phyloP scores from a whole-genome alignment of 2,113 vertebrate species.

The Oxyura jamaicensis region DNA sequence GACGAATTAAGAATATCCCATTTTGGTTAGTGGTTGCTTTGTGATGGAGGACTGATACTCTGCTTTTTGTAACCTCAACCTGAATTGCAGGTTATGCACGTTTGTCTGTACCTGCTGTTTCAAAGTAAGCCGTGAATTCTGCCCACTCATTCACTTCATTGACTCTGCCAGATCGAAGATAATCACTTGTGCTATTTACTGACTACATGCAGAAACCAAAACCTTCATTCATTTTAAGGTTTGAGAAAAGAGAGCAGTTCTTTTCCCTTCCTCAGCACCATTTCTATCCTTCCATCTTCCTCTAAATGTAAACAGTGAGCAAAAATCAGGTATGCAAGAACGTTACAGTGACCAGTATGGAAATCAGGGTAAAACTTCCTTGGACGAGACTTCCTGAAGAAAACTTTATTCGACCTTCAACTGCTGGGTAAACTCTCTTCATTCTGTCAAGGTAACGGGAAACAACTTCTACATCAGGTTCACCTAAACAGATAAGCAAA shows the following conservation, averaged over 20 bases:
- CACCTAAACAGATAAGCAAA: slow-evolving; percentile 74
- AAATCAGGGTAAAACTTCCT: slow-evolving; percentile 55
- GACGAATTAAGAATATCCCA: not conserved
- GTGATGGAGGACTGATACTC: not conserved
- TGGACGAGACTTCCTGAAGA: slow-evolving; percentile 44
- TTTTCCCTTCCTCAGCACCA: not conserved
- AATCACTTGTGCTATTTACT: not conserved
- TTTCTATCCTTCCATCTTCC: not conserved
- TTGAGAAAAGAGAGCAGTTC: not conserved
- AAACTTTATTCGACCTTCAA: slow-evolving; percentile 89
- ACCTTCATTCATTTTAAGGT: not conserved
- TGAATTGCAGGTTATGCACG: rapidly evolving
- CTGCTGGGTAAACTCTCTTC: slow-evolving; percentile 81
- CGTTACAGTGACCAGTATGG: not conserved
- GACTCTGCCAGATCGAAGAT: not conserved
- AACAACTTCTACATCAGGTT: slow-evolving; percentile 84
- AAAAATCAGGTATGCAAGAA: slow-evolving; percentile 40
- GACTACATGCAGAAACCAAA: not conserved
- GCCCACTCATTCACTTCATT: not conserved
- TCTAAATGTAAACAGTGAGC: not conserved
- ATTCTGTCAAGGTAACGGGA: slow-evolving; percentile 83
- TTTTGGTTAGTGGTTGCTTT: not conserved
- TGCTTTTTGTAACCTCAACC: not conserved
- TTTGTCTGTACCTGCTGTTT: not conserved
- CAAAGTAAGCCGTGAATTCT: not conserved